Base-by-base conservation (phyloP, 2,797 vertebrate species). In the Australoheros facetus region DNA sequence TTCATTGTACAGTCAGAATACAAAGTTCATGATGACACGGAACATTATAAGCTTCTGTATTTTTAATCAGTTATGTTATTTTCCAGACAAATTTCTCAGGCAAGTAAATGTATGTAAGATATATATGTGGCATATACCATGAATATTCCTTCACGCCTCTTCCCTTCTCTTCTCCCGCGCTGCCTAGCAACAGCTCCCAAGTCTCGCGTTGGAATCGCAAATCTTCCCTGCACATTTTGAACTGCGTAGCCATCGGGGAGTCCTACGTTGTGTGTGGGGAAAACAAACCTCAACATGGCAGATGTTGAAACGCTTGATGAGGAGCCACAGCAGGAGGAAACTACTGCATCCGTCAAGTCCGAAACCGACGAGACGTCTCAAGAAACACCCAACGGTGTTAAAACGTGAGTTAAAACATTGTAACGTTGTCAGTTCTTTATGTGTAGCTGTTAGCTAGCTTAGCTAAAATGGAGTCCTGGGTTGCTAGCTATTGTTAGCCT, bases 321-420 rank as follows among this genome's bases (percentile, higher is more conserved):
- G 9, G 93, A 92, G 13, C 48, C 56, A 7, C 90, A 88, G 51
- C 72, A 85, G 23, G 91, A 93, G 5, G 93, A 93, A 16, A 83
- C 75, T 0, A 39, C 54, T 12, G 81, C 55, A 2, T 74, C 87
- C 3, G 56, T 79, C 12, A 76, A 86, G n/a, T 88, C 84, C 3
- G 94, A 95, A 12, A 17, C 70, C 8, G 88, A 88, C 6, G 94
- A 92, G 6, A 48, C 87, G 1, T 73, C 71, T 1, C 69, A 90
- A 62, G 95, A 96, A 37, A 93, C 91, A 59, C 93, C 93, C 0
- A 96, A 96, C 73, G 96, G 96, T 55, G 90, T 94, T 66, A 95
- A 95, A 92, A 95, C 93, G 96, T 96, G 89, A 93, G 79, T 90
- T 3, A 5, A 72, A 71, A 34, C 12, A 1, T 53, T 10, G 9